Conservation (phyloP, 2,888 invertebrate genomes). For the Acheta domesticus region DNA sequence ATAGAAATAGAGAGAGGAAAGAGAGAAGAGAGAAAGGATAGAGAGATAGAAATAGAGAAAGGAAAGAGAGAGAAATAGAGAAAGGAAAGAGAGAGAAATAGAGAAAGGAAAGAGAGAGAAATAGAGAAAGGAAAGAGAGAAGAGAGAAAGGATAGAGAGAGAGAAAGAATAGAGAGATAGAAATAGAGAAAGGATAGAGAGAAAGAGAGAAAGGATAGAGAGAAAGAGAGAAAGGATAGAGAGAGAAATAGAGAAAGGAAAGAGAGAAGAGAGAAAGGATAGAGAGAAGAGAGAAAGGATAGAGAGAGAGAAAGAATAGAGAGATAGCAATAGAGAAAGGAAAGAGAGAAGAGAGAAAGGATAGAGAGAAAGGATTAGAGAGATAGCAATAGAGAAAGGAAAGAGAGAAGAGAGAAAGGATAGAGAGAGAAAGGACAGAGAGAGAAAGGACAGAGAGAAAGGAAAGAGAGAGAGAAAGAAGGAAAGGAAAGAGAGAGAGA, state of each 20-base stretch:
- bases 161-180: not conserved
- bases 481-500: no score
- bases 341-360: not conserved
- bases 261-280: not conserved
- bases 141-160: not conserved
- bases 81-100: not conserved
- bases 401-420: not conserved
- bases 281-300: not conserved
- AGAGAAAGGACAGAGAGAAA: no score
- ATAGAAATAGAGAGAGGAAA: no score
- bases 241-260: not conserved
- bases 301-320: not conserved
- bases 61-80: not conserved
- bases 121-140: not conserved
- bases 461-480: no score
- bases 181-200: not conserved
- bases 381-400: not conserved
- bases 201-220: not conserved
- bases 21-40: not conserved
- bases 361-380: not conserved
- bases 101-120: not conserved
- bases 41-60: not conserved
- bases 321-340: not conserved
- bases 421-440: slow-evolving; percentile 20
- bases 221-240: no score